Percentiles rank a stretch among this genome's conserved stretches.
These are phyloP conservation scores for Aporophyla nigra DNA, from an alignment of 2,888 invertebrate species.

Conservation along the genomic window DNA sequence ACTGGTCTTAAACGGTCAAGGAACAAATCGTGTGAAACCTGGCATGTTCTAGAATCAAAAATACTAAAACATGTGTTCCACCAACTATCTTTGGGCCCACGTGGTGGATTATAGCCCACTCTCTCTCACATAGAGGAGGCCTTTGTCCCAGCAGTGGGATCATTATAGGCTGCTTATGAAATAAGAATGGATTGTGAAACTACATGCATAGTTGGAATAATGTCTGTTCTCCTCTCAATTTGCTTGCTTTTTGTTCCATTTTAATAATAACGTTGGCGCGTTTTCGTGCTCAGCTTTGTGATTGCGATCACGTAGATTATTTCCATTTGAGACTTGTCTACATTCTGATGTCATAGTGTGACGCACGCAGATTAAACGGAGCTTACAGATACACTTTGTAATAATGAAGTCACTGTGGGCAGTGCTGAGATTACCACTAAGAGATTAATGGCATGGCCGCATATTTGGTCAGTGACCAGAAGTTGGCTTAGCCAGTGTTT, in stretches of 20 bases:
- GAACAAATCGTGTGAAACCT: too few relatives aligned
- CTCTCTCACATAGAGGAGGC: too few relatives aligned
- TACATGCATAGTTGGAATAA: background rate
- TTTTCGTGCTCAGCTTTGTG: constrained; percentile 55
- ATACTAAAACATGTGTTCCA: too few relatives aligned
- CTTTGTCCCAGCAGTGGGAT: too few relatives aligned
- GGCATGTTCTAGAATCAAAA: too few relatives aligned
- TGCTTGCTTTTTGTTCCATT: constrained; percentile 40
- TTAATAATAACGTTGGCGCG: constrained; percentile 46
- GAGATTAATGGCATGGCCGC: constrained; percentile 33
- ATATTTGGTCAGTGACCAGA: constrained; percentile 15
- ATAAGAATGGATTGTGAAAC: background rate
- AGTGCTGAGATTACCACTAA: constrained; percentile 34
- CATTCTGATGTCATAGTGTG: constrained; percentile 68
- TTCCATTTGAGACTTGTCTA: constrained; percentile 62
- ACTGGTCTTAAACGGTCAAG: too few relatives aligned
- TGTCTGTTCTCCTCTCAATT: constrained; percentile 16
- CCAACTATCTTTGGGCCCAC: too few relatives aligned
- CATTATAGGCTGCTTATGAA: background rate
- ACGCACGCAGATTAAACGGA: constrained; percentile 63
- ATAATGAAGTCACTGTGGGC: constrained; percentile 43
- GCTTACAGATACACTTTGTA: constrained; percentile 52
- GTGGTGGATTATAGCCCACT: too few relatives aligned
- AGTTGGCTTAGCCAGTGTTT: background rate
- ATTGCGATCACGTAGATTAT: constrained; percentile 67